Evolutionary conservation across 2,113 vertebrate species (phyloP).

Genomic region (Nerophis ophidion): DNA sequence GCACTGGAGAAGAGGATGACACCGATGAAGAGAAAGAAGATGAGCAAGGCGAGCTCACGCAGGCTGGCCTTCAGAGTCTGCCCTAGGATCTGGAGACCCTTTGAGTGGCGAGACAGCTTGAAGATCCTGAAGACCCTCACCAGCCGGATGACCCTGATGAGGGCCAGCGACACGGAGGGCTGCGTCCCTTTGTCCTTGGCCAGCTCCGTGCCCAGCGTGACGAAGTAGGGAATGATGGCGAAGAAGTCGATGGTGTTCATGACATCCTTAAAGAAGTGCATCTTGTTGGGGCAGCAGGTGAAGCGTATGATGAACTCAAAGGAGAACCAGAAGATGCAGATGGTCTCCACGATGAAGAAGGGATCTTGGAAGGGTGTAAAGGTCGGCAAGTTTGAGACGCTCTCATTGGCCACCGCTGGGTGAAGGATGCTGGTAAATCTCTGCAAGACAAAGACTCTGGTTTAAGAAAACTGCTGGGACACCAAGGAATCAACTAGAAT

Average conservation of each 20-base stretch:
- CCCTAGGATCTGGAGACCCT: conserved; percentile 87
- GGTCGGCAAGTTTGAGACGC: conserved; percentile 26
- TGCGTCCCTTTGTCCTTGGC: conserved; percentile 75
- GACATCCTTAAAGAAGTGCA: conserved; percentile 83
- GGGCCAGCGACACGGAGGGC: conserved; percentile 81
- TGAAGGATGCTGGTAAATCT: conserved; percentile 33
- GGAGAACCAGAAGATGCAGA: conserved; percentile 92
- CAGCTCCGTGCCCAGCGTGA: conserved; percentile 84
- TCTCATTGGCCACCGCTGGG: conserved; percentile 40
- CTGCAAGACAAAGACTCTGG: conserved; percentile 29
- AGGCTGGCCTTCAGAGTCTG: conserved; percentile 90
- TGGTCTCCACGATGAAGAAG: conserved; percentile 86
- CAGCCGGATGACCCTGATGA: conserved; percentile 83
- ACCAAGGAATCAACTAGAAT: too few relatives aligned
- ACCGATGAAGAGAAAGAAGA: conserved; percentile 94
- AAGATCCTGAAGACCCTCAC: conserved; percentile 87
- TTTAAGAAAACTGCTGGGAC: background rate
- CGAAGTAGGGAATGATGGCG: conserved; percentile 88
- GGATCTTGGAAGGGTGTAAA: conserved; percentile 76
- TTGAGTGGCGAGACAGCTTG: conserved; percentile 89
- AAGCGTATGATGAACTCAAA: conserved; percentile 84
- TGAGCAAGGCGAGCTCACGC: conserved; percentile 85
- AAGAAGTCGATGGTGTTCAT: conserved; percentile 94
- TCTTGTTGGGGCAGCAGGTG: conserved; percentile 77
- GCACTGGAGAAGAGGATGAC: conserved; percentile 90